Percentiles rank a stretch among this genome's conserved stretches.
phyloP scores from a whole-genome alignment of 2,797 vertebrate genomes.

The Acrossocheilus fasciatus region DNA sequence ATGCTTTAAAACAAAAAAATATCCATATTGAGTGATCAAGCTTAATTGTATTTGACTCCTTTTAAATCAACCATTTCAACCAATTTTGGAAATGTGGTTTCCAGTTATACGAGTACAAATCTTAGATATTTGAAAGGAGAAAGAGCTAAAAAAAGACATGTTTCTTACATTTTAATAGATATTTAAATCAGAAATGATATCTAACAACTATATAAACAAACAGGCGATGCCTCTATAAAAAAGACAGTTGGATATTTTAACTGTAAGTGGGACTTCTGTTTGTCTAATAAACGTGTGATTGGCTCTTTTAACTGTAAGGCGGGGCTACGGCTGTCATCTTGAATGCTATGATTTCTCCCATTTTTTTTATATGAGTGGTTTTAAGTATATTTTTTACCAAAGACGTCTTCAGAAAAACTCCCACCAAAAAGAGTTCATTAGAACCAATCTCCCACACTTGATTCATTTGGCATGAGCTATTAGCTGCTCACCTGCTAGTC shows the following conservation, averaged over 20 bases:
- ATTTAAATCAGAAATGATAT: background rate
- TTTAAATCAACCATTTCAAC: background rate
- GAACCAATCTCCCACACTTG: background rate
- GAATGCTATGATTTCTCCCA: background rate
- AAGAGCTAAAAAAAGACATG: background rate
- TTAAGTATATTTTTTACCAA: background rate
- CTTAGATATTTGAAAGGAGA: background rate
- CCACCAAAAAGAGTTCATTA: background rate
- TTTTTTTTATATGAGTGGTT: background rate
- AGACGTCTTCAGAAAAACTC: no score
- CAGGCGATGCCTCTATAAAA: background rate
- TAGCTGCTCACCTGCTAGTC: background rate
- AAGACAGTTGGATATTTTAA: background rate
- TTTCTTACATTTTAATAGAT: background rate
- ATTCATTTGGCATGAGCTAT: background rate
- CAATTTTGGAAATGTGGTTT: background rate
- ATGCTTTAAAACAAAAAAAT: background rate
- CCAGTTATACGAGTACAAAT: background rate
- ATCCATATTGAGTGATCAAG: background rate
- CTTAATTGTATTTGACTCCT: background rate
- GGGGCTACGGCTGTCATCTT: background rate
- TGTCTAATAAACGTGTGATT: background rate
- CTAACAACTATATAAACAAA: background rate
- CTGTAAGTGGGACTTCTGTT: background rate
- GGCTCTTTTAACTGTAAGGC: background rate